Conservation (phyloP, 2,797 vertebrate species). For the Bradypodion pumilum region DNA sequence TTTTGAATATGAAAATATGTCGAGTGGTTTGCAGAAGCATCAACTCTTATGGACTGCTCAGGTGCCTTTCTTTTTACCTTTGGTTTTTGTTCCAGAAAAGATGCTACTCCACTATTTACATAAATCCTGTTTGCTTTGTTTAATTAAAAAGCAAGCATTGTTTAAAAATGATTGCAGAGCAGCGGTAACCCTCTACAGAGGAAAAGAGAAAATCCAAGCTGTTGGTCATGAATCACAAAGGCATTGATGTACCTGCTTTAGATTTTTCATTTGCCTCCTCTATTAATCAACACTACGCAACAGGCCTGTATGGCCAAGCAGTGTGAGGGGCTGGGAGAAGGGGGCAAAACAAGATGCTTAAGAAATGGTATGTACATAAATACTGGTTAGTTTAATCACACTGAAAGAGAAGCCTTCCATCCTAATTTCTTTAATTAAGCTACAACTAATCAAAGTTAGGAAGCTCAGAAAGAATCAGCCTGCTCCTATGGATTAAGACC, state of each 20-base stretch:
- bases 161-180: constrained; percentile 38
- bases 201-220: constrained; percentile 50
- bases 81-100: not conserved
- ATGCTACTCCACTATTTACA: not conserved
- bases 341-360: constrained; percentile 34
- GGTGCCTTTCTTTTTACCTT: not conserved
- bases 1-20: not conserved
- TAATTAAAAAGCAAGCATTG: constrained; percentile 57
- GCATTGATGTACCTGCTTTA: constrained; percentile 39
- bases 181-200: not conserved
- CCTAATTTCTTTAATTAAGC: constrained; percentile 82
- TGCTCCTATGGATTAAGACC: constrained; percentile 76
- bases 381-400: constrained; percentile 64
- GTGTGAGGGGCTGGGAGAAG: not conserved
- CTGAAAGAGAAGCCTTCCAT: constrained; percentile 59
- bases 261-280: constrained; percentile 55
- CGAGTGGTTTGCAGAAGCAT: not conserved
- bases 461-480: constrained; percentile 73
- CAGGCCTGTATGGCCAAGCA: constrained; percentile 34
- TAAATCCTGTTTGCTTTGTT: constrained; percentile 37
- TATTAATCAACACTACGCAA: constrained; percentile 53
- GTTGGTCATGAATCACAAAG: constrained; percentile 36
- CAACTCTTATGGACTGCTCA: not conserved
- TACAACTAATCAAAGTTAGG: constrained; percentile 82
- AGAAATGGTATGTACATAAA: constrained; percentile 51